Conservation (phyloP, 2,797 vertebrate genomes). For the Aplochiton taeniatus region DNA sequence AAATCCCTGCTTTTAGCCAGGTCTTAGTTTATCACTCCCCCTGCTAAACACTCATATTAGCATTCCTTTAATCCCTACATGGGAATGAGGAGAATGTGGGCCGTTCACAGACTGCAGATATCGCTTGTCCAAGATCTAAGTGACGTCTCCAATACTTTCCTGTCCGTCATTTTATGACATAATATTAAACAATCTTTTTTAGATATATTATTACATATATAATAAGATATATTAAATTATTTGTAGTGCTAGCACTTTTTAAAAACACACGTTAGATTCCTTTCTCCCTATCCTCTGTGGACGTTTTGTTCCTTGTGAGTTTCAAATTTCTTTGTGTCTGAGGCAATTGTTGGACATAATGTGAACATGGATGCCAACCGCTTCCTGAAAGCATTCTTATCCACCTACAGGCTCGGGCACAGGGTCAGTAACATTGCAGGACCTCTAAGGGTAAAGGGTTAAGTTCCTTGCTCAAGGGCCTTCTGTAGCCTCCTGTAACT, state of each 20-base stretch:
- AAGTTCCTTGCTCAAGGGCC: too few species aligned
- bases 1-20: constrained; percentile 59
- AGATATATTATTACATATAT: too few species aligned
- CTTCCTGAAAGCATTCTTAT: too few species aligned
- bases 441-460: too few species aligned
- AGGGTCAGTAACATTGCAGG: too few species aligned
- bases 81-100: constrained; percentile 45
- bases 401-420: too few species aligned
- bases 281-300: constrained; percentile 28
- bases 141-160: constrained; percentile 49
- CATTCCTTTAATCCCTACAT: constrained; percentile 57
- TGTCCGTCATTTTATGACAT: constrained; percentile 53
- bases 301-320: too few species aligned
- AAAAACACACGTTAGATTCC: constrained; percentile 40
- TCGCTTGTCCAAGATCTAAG: constrained; percentile 47
- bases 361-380: too few species aligned
- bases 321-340: too few species aligned
- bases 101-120: constrained; percentile 36
- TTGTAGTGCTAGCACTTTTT: constrained; percentile 50
- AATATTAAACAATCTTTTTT: constrained; percentile 55
- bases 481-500: too few species aligned
- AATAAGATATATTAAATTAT: constrained; percentile 36
- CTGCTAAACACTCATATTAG: constrained; percentile 60
- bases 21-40: constrained; percentile 57
- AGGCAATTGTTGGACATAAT: too few species aligned